Conservation (phyloP, 2,888 invertebrate genomes). For the Drosophila limbata region DNA sequence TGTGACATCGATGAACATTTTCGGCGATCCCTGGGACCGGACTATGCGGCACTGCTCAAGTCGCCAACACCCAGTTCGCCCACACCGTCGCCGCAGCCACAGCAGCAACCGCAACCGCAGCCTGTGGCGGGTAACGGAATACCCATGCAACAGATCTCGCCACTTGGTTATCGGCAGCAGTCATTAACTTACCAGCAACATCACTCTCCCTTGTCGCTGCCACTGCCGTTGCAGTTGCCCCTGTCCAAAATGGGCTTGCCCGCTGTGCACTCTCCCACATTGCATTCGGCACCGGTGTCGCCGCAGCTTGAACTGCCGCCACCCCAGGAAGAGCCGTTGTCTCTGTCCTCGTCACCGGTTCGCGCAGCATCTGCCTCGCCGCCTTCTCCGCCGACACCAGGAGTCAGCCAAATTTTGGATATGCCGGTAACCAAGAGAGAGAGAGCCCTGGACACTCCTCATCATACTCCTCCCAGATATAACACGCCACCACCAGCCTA, state of each 20-base stretch:
- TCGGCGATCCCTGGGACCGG: conserved; percentile 94
- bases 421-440: conserved; percentile 49
- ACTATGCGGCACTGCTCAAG: conserved; percentile 89
- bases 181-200: conserved; percentile 45
- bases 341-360: conserved; percentile 62
- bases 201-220: conserved; percentile 40
- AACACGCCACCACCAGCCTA: conserved; percentile 72
- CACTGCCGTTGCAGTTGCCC: conserved; percentile 44
- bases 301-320: conserved; percentile 68
- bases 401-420: conserved; percentile 54
- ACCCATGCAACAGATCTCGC: conserved; percentile 70
- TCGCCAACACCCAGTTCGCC: conserved; percentile 80
- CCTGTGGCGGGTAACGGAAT: conserved; percentile 51
- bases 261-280: conserved; percentile 64
- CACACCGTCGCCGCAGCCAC: conserved; percentile 77
- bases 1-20: conserved; percentile 98
- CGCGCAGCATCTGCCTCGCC: conserved; percentile 58
- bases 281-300: conserved; percentile 60
- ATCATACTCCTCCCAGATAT: conserved; percentile 70
- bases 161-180: conserved; percentile 56
- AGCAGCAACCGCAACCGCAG: conserved; percentile 70
- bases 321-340: conserved; percentile 79
- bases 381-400: conserved; percentile 50
- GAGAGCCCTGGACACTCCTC: conserved; percentile 60
- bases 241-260: conserved; percentile 52